These are phyloP conservation scores for Achlya flavicornis DNA, from an alignment of 2,888 invertebrate genomes.

Conservation along the genomic window DNA sequence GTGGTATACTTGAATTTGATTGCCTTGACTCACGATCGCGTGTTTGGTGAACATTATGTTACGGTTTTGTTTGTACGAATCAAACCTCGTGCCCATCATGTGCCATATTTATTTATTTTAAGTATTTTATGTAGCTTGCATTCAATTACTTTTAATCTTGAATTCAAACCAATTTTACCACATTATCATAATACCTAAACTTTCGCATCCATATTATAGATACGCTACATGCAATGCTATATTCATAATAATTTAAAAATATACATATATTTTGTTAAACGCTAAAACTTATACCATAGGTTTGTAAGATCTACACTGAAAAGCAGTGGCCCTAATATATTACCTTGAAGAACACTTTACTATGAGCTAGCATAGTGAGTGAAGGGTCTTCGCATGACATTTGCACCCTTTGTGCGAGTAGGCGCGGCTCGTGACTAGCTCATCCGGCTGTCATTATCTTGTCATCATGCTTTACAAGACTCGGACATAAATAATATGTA, in stretches of 20 bases:
- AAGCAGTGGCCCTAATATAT: neutral
- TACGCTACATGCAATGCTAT: neutral
- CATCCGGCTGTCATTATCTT: constrained; percentile 45
- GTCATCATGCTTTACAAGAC: constrained; percentile 24
- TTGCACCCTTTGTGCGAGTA: constrained; percentile 42
- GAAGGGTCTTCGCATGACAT: constrained; percentile 48
- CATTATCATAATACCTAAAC: neutral
- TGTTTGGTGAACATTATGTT: constrained; percentile 1
- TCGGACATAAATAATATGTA: neutral
- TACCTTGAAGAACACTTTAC: neutral
- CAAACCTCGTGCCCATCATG: constrained; percentile 5
- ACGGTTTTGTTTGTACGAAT: neutral
- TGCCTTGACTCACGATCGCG: constrained; percentile 4
- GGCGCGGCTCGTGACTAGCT: constrained; percentile 43
- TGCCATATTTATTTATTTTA: neutral
- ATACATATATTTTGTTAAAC: too few species aligned
- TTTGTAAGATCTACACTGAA: neutral
- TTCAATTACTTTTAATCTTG: neutral
- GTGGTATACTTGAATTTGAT: constrained; percentile 7
- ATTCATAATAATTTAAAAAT: too few species aligned
- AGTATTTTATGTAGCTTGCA: neutral
- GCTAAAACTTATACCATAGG: neutral
- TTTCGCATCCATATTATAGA: neutral
- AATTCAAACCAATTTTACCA: neutral
- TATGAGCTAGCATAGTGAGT: constrained; percentile 20